A percentile compares a stretch with the other conserved stretches of the same genome.
These are phyloP conservation scores for Periophthalmus magnuspinnatus DNA, from an alignment of 2,797 vertebrate species.

Conservation along the genomic window DNA sequence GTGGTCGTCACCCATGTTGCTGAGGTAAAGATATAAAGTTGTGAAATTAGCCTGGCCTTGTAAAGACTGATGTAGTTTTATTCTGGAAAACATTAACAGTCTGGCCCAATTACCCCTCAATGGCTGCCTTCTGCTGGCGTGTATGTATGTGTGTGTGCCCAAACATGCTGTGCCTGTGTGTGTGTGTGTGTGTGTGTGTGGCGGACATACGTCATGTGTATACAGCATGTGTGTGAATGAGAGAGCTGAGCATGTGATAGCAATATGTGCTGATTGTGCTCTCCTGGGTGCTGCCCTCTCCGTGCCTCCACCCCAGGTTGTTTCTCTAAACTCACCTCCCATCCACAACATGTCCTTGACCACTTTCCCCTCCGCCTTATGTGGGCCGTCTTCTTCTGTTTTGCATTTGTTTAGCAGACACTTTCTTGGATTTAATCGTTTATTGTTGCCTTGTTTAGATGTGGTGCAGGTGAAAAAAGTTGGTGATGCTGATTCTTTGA, in stretches of 20 bases:
- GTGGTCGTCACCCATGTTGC: slow-evolving; percentile 47
- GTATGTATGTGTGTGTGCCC: slow-evolving; percentile 7
- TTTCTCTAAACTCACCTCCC: slow-evolving; percentile 35
- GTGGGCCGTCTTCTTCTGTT: background rate
- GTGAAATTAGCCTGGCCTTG: slow-evolving; percentile 59
- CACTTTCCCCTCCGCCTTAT: slow-evolving; percentile 12
- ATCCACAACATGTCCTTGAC: slow-evolving; percentile 34
- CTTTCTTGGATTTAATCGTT: background rate
- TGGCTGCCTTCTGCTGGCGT: slow-evolving; percentile 48
- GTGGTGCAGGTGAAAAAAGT: background rate
- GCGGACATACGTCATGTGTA: slow-evolving; percentile 13
- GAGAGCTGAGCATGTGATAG: slow-evolving; percentile 46
- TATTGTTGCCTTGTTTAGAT: background rate
- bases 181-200: slow-evolving; percentile 19
- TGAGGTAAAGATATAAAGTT: slow-evolving; percentile 53
- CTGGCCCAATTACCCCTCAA: slow-evolving; percentile 56
- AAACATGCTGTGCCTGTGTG: background rate
- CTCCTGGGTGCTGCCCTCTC: slow-evolving; percentile 50
- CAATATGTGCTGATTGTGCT: slow-evolving; percentile 61
- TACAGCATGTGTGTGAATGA: slow-evolving; percentile 15
- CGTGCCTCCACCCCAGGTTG: slow-evolving; percentile 41
- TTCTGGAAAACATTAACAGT: slow-evolving; percentile 65
- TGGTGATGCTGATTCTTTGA: background rate
- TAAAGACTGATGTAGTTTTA: slow-evolving; percentile 54
- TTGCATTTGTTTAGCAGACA: slow-evolving; percentile 3